These are phyloP conservation scores for Peucedramus taeniatus DNA, from an alignment of 2,113 vertebrate species.

Conservation along the genomic window DNA sequence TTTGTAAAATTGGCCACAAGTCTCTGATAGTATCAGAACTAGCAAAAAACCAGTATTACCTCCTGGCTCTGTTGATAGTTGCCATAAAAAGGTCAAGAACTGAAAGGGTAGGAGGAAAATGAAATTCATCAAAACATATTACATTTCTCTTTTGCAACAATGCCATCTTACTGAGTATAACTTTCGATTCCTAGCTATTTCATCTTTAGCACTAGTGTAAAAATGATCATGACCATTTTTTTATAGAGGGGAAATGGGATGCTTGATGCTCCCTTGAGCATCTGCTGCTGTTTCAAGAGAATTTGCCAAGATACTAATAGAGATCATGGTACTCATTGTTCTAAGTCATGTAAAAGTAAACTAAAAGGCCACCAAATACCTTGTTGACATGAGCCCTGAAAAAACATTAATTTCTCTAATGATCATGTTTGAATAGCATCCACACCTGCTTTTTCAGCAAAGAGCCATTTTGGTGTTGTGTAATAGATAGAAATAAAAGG, in stretches of 20 bases:
- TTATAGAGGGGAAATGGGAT: not conserved
- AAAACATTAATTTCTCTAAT: not conserved
- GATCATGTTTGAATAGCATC: not conserved
- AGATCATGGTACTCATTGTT: not conserved
- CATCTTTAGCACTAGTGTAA: not conserved
- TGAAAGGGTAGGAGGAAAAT: slow-evolving; percentile 1
- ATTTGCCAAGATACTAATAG: not conserved
- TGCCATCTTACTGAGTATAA: not conserved
- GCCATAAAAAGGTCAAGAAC: slow-evolving; percentile 13
- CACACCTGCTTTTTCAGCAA: not conserved
- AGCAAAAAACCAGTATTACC: not conserved
- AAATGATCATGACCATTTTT: not conserved
- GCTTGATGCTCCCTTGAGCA: not conserved
- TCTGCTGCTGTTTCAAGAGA: not conserved
- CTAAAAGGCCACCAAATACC: not conserved
- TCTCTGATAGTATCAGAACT: not conserved
- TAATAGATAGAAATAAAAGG: not conserved
- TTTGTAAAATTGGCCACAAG: not conserved
- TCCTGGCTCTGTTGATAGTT: not conserved
- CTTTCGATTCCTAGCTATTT: not conserved
- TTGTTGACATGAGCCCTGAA: not conserved
- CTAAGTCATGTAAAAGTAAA: not conserved
- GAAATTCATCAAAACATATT: not conserved
- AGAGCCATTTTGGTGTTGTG: not conserved
- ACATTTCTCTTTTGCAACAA: not conserved